Evolutionary conservation across 2,888 invertebrate genomes (phyloP), one percentile per base, ranked within the genome.

Genomic region (Amphipyra tragopoginis): DNA sequence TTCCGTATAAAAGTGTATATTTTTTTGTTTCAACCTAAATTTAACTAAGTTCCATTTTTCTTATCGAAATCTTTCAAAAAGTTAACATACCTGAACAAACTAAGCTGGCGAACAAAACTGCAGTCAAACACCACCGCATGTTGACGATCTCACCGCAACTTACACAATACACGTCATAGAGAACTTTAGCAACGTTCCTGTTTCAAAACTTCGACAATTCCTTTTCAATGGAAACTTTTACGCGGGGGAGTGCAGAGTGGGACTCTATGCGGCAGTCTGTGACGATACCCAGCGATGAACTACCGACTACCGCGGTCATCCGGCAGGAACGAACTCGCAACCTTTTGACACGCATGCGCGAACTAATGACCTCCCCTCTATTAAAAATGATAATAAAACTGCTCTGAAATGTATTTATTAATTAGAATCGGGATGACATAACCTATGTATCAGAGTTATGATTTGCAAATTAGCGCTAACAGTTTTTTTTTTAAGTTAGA

Each of bases 331-430:
- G 70, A 77, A 80, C 80, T 79, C 77, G 63, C 78, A 79, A 86
- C 86, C 86, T 86, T 77, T 73, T 86, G 83, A 83, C 86, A 88
- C 92, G 92, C 92, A 90, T 91, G 91, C 90, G 92, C 87, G 66
- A 80, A 69, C 72, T 72, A 61, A 68, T 72, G 77, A 77, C 80
- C 79, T 78, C 70, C 47, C 70, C 54, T 50, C 56, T 65, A 68
- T 72, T 64, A 72, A 60, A 71, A 77, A 45, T 72, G 47, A 62
- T 78, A 69, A 65, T 68, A 74, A 54, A 65, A 67, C 63, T 76
- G 34, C 38, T 53, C 40, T 59, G 44, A 55, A 69, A 66, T 36
- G 39, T 56, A 39, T 63, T 34, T 60, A 15, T 53, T 75, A 43
- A 65, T 64, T 48, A 38, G 13, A 21, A 29, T 29, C 29, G 2